Evolutionary conservation across 2,888 invertebrate species (phyloP).

Genomic region (Gordius sp.): DNA sequence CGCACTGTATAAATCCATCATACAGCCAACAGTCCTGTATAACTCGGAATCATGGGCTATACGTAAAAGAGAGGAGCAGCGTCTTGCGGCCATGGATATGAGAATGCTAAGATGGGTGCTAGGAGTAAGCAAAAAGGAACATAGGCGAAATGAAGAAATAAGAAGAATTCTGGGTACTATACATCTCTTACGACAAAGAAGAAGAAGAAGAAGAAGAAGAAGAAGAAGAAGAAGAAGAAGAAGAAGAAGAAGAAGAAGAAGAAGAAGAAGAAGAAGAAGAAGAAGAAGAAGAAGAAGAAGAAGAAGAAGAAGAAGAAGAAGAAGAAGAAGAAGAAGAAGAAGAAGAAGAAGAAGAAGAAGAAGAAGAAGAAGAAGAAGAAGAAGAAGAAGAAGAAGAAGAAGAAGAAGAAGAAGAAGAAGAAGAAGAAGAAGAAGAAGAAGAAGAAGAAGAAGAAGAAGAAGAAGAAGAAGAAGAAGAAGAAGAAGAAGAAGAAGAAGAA

Average conservation of each 20-base stretch:
- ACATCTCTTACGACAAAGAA: neutral
- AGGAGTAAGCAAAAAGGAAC: too few relatives aligned
- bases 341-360: conserved; percentile 14
- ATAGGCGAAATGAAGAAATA: too few relatives aligned
- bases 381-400: conserved; percentile 13
- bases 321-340: conserved; percentile 11
- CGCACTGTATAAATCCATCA: too few relatives aligned
- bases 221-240: conserved; percentile 5
- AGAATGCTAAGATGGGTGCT: too few relatives aligned
- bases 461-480: neutral
- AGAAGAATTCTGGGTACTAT: too few relatives aligned
- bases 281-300: conserved; percentile 4
- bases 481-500: conserved; percentile 8
- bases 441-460: neutral
- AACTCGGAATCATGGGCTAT: too few relatives aligned
- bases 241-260: conserved; percentile 5
- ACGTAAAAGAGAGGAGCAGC: too few relatives aligned
- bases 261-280: conserved; percentile 5
- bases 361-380: conserved; percentile 8
- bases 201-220: conserved; percentile 5
- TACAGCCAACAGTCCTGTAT: too few relatives aligned
- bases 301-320: conserved; percentile 11
- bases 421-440: conserved; percentile 8
- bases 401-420: conserved; percentile 13
- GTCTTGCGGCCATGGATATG: too few relatives aligned